These are phyloP conservation scores for Eclectus roratus DNA, from an alignment of 2,113 vertebrate species.

Conservation along the genomic window DNA sequence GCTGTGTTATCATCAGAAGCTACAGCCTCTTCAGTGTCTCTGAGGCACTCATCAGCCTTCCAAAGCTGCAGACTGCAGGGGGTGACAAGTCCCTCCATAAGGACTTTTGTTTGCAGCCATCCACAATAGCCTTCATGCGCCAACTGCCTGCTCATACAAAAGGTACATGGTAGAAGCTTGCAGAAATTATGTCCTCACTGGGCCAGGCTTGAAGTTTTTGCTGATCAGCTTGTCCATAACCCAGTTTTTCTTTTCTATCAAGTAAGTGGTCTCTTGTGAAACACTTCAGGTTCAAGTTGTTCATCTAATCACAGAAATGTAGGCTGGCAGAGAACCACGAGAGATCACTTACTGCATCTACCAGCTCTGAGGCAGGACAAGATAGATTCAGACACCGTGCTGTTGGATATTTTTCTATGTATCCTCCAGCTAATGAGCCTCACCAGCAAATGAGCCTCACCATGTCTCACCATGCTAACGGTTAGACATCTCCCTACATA, in stretches of 20 bases:
- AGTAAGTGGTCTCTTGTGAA: background rate
- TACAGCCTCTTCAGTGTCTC: background rate
- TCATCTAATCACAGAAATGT: background rate
- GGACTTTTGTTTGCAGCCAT: background rate
- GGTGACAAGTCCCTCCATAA: background rate
- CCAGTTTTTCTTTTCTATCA: background rate
- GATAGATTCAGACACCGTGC: background rate
- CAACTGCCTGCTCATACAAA: background rate
- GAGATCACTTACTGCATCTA: constrained; percentile 9
- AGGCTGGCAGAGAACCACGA: background rate
- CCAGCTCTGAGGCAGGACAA: background rate
- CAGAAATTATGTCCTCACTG: background rate
- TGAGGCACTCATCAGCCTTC: background rate
- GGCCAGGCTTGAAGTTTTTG: background rate
- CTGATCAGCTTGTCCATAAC: background rate
- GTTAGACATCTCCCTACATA: background rate
- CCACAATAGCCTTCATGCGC: background rate
- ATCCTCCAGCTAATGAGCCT: constrained; percentile 41
- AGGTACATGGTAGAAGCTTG: background rate
- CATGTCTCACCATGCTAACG: background rate
- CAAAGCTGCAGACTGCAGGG: background rate
- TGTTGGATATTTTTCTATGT: background rate
- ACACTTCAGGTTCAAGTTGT: background rate
- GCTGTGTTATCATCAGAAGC: background rate
- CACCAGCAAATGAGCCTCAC: constrained; percentile 14